These are phyloP conservation scores for Drosophila ohnishii DNA, from an alignment of 1,140 invertebrate genomes.

Conservation along the genomic window DNA sequence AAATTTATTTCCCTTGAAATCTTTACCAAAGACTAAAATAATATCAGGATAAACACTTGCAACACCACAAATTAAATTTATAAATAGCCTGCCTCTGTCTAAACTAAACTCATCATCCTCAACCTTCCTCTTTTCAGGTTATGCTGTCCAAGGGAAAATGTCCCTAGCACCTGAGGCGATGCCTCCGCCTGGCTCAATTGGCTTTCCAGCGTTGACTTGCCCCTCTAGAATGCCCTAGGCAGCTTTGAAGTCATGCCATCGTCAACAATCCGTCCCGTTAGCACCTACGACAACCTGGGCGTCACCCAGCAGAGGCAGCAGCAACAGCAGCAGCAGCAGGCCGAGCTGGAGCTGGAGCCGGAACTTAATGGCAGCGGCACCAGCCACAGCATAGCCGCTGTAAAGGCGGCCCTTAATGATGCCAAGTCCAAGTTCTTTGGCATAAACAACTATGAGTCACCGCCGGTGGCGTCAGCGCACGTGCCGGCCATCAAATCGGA, in stretches of 20 bases:
- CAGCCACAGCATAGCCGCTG: constrained; percentile 77
- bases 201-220: neutral
- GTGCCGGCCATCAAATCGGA: constrained; percentile 30
- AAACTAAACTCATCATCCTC: neutral
- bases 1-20: neutral
- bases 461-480: neutral
- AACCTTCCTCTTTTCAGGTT: neutral
- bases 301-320: constrained; percentile 26
- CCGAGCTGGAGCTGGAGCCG: constrained; percentile 24
- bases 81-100: neutral
- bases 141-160: constrained; percentile 20
- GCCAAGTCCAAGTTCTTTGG: constrained; percentile 82
- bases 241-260: constrained; percentile 51
- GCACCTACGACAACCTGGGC: constrained; percentile 79
- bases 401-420: constrained; percentile 74
- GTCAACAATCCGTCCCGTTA: constrained; percentile 68
- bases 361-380: constrained; percentile 61
- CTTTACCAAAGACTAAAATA: neutral
- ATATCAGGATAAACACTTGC: neutral
- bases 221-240: constrained; percentile 13
- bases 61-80: neutral
- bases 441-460: constrained; percentile 64
- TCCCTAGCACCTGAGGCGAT: neutral
- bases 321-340: constrained; percentile 9
- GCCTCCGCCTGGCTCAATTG: neutral